Evolutionary conservation across 1,140 invertebrate genomes (phyloP), one percentile per base, ranked within the genome.

Genomic region (Drosophila sulfurigaster): DNA sequence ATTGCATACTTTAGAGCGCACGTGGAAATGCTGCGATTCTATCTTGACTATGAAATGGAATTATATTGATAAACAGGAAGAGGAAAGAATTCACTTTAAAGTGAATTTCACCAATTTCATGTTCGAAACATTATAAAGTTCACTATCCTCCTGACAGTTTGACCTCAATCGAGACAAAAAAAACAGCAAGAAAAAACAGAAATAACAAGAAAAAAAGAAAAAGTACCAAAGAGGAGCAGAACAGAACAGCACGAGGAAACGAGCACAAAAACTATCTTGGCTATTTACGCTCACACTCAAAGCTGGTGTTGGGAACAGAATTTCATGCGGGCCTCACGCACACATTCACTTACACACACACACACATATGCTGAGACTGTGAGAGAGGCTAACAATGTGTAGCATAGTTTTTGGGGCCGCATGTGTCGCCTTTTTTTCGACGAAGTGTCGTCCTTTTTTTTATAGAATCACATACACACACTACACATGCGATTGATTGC

Each of bases 111-210:
- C 72, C 60, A 79, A 74, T 82, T 69, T 62, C 68, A 73, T 56
- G 63, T 78, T 75, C 49, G 41, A 72, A 63, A 79, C 73, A 68
- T 81, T 60, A 49, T 74, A 88, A 88, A 88, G 83, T 87, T 87
- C 85, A 87, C 82, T 88, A 87, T 87, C 85, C 83, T 82, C 41
- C 70, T 72, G 81, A 74, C 75, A 76, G 70, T 78, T 75, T 87
- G 83, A 87, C 83, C 83, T 83, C 83, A 89, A 88, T 87, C 74
- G 63, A 54, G 35, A 64, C 59, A 69, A 58, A 58, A 66, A 82
- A 68, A 71, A 54, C 56, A 32, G 49, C 38, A 38, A 64, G 48
- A 64, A 57, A 63, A 60, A 25, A 25, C 20, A 25, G 20, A 25
- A 25, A 25, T 25, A 25, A 25, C 20, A 25, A 25, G 20, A 25